Evolutionary conservation across 2,113 vertebrate genomes (phyloP).

Genomic region (Willisornis vidua): DNA sequence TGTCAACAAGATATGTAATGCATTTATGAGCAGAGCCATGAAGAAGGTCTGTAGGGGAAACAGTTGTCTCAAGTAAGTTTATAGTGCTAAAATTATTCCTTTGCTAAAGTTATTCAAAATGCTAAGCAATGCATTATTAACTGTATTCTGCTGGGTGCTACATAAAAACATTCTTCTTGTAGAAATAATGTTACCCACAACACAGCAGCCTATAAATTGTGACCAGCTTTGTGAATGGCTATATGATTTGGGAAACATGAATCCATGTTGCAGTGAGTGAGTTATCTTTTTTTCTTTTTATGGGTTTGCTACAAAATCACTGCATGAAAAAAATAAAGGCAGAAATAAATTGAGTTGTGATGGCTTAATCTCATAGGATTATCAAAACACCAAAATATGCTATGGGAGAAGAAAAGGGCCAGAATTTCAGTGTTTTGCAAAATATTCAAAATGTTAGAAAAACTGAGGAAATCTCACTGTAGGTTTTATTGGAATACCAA

Average conservation of each 20-base stretch:
- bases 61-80: constrained; percentile 24
- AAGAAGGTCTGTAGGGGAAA: not conserved
- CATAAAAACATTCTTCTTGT: constrained; percentile 32
- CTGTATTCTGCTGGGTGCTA: constrained; percentile 44
- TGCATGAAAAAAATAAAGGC: constrained; percentile 1
- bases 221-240: constrained; percentile 40
- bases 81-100: constrained; percentile 55
- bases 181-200: constrained; percentile 38
- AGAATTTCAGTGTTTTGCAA: not conserved
- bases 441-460: not conserved
- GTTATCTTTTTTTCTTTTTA: constrained; percentile 10
- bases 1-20: not conserved
- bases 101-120: constrained; percentile 70
- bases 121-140: constrained; percentile 63
- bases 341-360: constrained; percentile 12
- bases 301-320: not conserved
- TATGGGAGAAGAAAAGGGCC: not conserved
- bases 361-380: constrained; percentile 7
- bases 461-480: not conserved
- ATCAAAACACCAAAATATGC: not conserved
- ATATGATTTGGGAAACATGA: constrained; percentile 37
- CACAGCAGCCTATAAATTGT: constrained; percentile 56
- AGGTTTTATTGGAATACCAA: not conserved
- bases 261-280: constrained; percentile 16
- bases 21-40: constrained; percentile 17